These are phyloP conservation scores for Rhimphoctona megacephalus DNA, from an alignment of 2,888 invertebrate species.

Conservation along the genomic window DNA sequence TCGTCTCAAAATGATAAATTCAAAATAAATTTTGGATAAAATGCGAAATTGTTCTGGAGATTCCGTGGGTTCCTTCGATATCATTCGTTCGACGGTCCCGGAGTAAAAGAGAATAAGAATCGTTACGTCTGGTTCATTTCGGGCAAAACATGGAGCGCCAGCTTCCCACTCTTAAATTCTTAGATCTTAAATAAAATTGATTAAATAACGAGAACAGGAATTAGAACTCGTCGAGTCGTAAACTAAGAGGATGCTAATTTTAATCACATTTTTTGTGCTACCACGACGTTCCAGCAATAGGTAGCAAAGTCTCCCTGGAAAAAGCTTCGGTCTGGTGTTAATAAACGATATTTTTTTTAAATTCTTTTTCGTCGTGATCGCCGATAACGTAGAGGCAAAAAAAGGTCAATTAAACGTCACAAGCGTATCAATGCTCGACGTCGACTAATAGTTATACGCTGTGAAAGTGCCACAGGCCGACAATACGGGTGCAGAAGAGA, in stretches of 20 bases:
- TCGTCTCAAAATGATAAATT: too few relatives aligned
- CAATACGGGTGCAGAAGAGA: constrained; percentile 9
- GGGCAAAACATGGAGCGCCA: too few relatives aligned
- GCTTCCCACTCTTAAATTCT: too few relatives aligned
- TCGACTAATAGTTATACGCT: constrained; percentile 72
- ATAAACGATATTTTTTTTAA: neutral
- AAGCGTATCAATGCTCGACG: constrained; percentile 55
- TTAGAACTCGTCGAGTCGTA: constrained; percentile 3
- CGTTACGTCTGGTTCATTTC: too few relatives aligned
- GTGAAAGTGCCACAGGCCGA: constrained; percentile 64
- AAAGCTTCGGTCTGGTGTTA: constrained; percentile 2
- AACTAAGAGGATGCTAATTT: constrained; percentile 34
- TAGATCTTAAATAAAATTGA: neutral
- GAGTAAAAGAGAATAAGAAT: too few relatives aligned
- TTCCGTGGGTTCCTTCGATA: too few relatives aligned
- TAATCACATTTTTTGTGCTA: constrained; percentile 27
- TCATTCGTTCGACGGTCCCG: too few relatives aligned
- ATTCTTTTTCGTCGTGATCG: neutral
- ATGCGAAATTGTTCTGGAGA: too few relatives aligned
- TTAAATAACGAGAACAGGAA: neutral
- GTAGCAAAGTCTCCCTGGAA: constrained; percentile 20
- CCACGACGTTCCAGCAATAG: constrained; percentile 10
- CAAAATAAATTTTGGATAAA: too few relatives aligned
- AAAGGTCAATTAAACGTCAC: constrained; percentile 69
- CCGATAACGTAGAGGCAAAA: constrained; percentile 25